These are phyloP conservation scores for Tragelaphus oryx DNA, from an alignment of 2,797 vertebrate species.

Conservation along the genomic window DNA sequence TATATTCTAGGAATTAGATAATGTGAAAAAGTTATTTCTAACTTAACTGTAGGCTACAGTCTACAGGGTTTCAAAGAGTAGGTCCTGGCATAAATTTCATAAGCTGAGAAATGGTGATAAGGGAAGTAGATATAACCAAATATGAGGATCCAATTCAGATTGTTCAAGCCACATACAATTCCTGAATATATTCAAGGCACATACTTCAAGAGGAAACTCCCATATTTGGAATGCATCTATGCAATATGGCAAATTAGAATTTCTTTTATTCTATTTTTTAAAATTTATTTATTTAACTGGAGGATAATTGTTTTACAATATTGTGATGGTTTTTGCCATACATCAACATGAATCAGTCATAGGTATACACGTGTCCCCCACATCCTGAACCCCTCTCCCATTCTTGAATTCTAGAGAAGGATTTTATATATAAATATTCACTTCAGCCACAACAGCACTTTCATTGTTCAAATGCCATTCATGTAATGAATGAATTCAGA, in stretches of 20 bases:
- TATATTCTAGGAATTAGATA: neutral
- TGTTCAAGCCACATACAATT: neutral
- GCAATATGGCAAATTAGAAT: neutral
- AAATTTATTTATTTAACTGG: neutral
- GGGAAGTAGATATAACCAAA: neutral
- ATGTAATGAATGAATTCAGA: neutral
- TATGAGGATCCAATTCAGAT: neutral
- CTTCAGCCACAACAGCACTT: neutral
- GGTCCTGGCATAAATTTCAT: neutral
- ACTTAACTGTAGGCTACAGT: neutral
- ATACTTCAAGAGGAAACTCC: neutral
- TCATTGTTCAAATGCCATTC: neutral
- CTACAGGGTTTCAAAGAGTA: neutral
- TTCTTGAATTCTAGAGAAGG: neutral
- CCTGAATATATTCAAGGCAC: neutral
- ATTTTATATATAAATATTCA: neutral
- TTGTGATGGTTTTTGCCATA: neutral
- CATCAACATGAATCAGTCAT: neutral
- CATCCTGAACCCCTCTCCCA: neutral
- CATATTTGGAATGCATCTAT: neutral
- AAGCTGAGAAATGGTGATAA: neutral
- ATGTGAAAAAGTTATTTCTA: conserved; percentile 15
- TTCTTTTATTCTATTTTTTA: neutral
- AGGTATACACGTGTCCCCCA: neutral
- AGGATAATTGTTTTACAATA: neutral